These are phyloP conservation scores for Aegithalos caudatus DNA, from an alignment of 2,113 vertebrate species.

Conservation along the genomic window DNA sequence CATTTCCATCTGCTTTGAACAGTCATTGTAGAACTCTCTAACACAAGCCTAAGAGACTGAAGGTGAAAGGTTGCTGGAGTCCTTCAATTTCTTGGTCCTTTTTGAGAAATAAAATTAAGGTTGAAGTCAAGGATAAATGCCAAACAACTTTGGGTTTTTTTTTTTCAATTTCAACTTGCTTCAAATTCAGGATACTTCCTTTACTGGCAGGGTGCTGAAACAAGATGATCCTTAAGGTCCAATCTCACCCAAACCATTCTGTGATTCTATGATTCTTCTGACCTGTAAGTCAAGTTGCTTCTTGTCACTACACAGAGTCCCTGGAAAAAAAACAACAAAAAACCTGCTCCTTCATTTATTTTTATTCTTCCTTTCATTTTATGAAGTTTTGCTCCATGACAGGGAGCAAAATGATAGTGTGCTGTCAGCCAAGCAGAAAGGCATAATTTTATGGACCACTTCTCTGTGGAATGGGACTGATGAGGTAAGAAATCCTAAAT, in stretches of 20 bases:
- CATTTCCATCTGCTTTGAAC: not conserved
- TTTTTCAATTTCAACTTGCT: not conserved
- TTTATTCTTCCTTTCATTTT: not conserved
- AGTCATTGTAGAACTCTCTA: not conserved
- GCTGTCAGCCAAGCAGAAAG: not conserved
- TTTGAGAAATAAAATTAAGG: not conserved
- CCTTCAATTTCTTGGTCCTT: not conserved
- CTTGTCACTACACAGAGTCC: not conserved
- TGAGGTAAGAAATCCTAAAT: not conserved
- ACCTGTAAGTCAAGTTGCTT: not conserved
- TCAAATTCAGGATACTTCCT: not conserved
- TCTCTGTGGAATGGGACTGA: not conserved
- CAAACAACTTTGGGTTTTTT: not conserved
- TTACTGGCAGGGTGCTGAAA: not conserved
- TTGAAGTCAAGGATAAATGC: not conserved
- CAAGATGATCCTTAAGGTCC: not conserved
- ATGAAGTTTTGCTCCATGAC: not conserved
- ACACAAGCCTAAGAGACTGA: not conserved
- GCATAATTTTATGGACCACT: not conserved
- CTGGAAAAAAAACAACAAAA: not conserved
- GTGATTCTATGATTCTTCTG: not conserved
- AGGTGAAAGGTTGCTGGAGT: not conserved
- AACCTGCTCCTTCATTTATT: not conserved
- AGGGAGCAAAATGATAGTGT: not conserved
- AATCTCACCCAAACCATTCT: not conserved